Percentiles rank a stretch among this genome's conserved stretches.
These are phyloP conservation scores for Tor tambroides DNA, from an alignment of 2,113 vertebrate species.

Conservation along the genomic window DNA sequence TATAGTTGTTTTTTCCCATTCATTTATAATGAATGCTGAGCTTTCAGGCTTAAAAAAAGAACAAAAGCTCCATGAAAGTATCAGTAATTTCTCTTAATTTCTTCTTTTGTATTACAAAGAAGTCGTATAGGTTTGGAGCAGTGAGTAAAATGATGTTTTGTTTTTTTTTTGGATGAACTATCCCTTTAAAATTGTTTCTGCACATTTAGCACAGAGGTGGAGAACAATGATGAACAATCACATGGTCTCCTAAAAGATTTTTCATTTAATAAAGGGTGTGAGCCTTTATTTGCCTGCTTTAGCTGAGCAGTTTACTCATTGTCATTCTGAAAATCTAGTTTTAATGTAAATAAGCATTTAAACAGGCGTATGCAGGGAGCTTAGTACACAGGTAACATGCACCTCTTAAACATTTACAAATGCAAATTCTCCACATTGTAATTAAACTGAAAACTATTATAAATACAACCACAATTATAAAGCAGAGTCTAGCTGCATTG, in stretches of 20 bases:
- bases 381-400: neutral
- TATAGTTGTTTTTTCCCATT: neutral
- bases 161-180: neutral
- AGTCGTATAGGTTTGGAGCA: too few relatives aligned
- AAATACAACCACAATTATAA: neutral
- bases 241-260: neutral
- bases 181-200: neutral
- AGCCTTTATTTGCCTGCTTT: neutral
- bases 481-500: neutral
- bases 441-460: neutral
- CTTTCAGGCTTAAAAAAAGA: neutral
- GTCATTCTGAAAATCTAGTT: neutral
- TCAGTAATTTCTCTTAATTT: neutral
- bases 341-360: neutral
- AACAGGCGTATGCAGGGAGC: neutral
- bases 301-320: neutral
- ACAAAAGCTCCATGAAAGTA: neutral
- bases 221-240: neutral
- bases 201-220: too few relatives aligned
- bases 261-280: neutral
- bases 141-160: too few relatives aligned
- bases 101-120: neutral
- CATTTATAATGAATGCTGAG: neutral
- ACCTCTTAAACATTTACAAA: neutral
- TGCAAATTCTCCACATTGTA: neutral